Evolutionary conservation across 2,888 invertebrate genomes (phyloP).

Genomic region (Chesias legatella): DNA sequence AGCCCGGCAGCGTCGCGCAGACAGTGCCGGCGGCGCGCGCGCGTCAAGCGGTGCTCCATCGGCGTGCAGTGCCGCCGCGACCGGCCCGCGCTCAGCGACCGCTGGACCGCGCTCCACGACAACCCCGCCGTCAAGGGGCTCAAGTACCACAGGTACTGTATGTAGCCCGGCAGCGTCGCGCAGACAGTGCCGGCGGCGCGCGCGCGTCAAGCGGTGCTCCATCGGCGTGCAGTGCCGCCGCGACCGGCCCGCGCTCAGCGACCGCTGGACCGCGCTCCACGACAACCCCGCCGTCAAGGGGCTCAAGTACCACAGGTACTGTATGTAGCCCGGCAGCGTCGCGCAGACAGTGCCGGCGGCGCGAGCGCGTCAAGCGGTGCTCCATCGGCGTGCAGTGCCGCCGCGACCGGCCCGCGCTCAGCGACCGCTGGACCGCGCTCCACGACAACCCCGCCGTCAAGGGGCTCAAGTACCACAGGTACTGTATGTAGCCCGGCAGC

Average conservation of each 20-base stretch:
- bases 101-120: slow-evolving; percentile 72
- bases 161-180: slow-evolving; percentile 73
- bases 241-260: slow-evolving; percentile 59
- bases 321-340: too few relatives aligned
- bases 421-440: slow-evolving; percentile 70
- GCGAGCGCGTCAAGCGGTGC: slow-evolving; percentile 85
- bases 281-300: slow-evolving; percentile 64
- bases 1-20: slow-evolving; percentile 77
- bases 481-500: too few relatives aligned
- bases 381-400: slow-evolving; percentile 88
- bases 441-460: slow-evolving; percentile 65
- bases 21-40: slow-evolving; percentile 85
- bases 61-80: slow-evolving; percentile 87
- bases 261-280: slow-evolving; percentile 71
- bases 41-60: slow-evolving; percentile 84
- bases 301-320: slow-evolving; percentile 75
- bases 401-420: slow-evolving; percentile 65
- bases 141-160: slow-evolving; percentile 76
- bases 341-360: slow-evolving; percentile 84
- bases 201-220: slow-evolving; percentile 85
- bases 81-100: slow-evolving; percentile 50
- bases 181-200: slow-evolving; percentile 84
- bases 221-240: slow-evolving; percentile 87
- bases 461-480: slow-evolving; percentile 73
- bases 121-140: slow-evolving; percentile 64